Base-by-base conservation (phyloP, 2,888 invertebrate species). In the Amaurobius ferox region DNA sequence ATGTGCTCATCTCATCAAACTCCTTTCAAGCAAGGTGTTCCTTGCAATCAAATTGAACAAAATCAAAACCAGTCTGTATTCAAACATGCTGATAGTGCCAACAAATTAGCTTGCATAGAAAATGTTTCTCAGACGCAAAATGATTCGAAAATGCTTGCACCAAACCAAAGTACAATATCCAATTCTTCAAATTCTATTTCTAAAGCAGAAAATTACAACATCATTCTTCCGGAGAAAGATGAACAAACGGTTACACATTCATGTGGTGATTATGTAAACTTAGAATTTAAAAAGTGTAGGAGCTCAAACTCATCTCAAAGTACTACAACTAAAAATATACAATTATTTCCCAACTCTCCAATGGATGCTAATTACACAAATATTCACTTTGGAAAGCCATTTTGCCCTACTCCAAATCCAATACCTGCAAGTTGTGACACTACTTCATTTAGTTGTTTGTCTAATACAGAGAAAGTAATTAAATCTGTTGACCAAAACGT, bases 201-300 rank as follows among this genome's bases (percentile, higher is more conserved):
- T 9, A 30, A 26, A 16, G 32, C 73, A 40, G 32, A 73, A 67
- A 67, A 79, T 35, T 26, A 35, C 9, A 78, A 32, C 16, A 40
- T 19, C 32, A 48, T 23, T 66, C 23, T 64, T 26, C 70, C 62
- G 23, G n/a, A 29, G 13, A n/a, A 32, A 35, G 23, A 13, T 16
- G 32, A 64, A 32, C 29, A 79, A 32, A 26, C 40, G 6, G 13
- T 13, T 28, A 32, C 28, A 3, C 62, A 55, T 23, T 32, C 73
- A n/a, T 39, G 11, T 26, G 86, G 74, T 23, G 88, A 88, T 70
- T 88, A 88, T 67, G 77, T 88, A 11, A 88, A 88, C 40, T 39
- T 88, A n/a, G 87, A 87, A 26, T 68, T 87, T 44, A 78, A 79
- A 44, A 80, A 73, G 55, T 26, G 39, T n/a, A 40, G 32, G 44